These are phyloP conservation scores for Acleris holmiana DNA, from an alignment of 2,888 invertebrate genomes.

Conservation along the genomic window DNA sequence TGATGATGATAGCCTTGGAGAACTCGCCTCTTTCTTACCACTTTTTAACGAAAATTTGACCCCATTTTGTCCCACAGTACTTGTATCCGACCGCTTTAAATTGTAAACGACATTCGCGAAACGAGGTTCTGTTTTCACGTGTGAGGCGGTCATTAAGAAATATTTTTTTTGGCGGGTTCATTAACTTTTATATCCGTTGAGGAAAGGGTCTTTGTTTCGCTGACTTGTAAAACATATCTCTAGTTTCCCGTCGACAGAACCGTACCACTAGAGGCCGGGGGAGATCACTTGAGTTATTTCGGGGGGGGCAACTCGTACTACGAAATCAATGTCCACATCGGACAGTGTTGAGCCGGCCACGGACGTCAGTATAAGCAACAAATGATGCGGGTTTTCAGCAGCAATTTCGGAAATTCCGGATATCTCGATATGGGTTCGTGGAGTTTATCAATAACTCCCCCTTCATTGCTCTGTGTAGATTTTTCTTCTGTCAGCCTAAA, in stretches of 20 bases:
- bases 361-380: background rate
- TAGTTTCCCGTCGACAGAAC: constrained; percentile 5
- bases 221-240: constrained; percentile 5
- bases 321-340: background rate
- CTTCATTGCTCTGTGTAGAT: background rate
- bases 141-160: background rate
- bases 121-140: background rate
- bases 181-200: no score
- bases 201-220: background rate
- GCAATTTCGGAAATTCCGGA: background rate
- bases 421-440: constrained; percentile 8
- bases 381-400: constrained; percentile 1
- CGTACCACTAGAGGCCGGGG: constrained; percentile 7
- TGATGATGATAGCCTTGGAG: constrained; percentile 4
- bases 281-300: background rate
- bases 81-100: background rate
- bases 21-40: background rate
- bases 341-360: background rate
- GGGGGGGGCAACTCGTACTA: background rate
- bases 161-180: no score
- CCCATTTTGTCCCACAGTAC: background rate
- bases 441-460: background rate
- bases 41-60: constrained; percentile 1
- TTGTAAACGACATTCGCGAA: background rate
- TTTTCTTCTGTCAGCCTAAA: background rate